These are phyloP conservation scores for Nibea albiflora DNA, from an alignment of 2,113 vertebrate species.

Conservation along the genomic window DNA sequence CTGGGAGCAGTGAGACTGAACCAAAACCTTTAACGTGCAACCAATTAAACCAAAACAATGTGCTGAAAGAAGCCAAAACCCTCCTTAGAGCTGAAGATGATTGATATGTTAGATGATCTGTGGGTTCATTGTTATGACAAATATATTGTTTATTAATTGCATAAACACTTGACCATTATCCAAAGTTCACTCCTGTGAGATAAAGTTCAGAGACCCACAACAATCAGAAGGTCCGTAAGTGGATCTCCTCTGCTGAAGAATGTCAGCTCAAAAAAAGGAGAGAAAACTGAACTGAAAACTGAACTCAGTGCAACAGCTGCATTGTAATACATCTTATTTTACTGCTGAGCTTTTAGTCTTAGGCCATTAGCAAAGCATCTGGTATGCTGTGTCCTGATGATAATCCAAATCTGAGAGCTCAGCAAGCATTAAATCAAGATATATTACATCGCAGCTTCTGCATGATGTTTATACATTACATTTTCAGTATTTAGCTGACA, in stretches of 20 bases:
- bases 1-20: neutral
- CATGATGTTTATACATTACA: neutral
- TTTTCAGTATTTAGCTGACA: conserved; percentile 1
- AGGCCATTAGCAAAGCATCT: conserved; percentile 64
- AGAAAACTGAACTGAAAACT: conserved; percentile 1
- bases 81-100: neutral
- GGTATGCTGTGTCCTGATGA: conserved; percentile 42
- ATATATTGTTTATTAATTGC: no score
- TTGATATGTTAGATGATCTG: neutral
- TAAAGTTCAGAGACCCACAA: neutral
- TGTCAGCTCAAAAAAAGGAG: conserved; percentile 2
- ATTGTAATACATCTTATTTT: conserved; percentile 54
- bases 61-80: neutral
- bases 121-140: neutral
- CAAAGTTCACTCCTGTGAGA: neutral
- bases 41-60: neutral
- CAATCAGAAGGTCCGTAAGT: neutral
- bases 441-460: conserved; percentile 32
- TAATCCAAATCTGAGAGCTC: conserved; percentile 44
- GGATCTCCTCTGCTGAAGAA: neutral
- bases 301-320: conserved; percentile 33
- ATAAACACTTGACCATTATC: neutral
- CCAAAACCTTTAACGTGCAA: neutral
- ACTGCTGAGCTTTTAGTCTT: conserved; percentile 53
- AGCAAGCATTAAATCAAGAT: conserved; percentile 62